Percentiles rank a stretch among this genome's conserved stretches.
These are phyloP conservation scores for Myiozetetes cayanensis DNA, from an alignment of 2,113 vertebrate genomes.

Conservation along the genomic window DNA sequence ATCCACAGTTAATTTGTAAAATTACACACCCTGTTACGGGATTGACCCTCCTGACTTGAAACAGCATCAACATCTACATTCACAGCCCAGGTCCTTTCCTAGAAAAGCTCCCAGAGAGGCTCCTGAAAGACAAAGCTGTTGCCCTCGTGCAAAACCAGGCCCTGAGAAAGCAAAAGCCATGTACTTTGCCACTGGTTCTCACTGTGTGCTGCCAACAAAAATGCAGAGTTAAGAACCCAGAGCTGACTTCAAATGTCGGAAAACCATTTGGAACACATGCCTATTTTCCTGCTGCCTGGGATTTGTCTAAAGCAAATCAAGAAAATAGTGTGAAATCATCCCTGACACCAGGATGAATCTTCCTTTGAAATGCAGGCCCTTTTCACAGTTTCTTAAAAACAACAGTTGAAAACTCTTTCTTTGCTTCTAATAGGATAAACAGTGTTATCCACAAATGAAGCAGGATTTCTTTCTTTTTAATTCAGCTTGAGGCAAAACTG, in stretches of 20 bases:
- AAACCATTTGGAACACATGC: background rate
- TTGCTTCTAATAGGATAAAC: constrained; percentile 12
- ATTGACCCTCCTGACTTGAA: background rate
- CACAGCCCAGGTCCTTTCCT: background rate
- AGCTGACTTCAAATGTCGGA: background rate
- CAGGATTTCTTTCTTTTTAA: background rate
- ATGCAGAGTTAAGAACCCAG: background rate
- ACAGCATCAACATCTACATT: background rate
- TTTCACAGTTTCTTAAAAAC: constrained; percentile 1
- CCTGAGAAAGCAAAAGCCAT: background rate
- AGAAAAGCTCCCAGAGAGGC: background rate
- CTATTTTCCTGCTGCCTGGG: background rate
- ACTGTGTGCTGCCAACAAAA: background rate
- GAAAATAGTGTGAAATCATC: background rate
- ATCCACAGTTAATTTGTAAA: background rate
- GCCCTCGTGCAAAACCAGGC: background rate
- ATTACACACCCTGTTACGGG: background rate
- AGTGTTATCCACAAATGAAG: constrained; percentile 16
- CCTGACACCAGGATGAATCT: background rate
- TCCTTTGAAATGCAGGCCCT: background rate
- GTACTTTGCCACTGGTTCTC: background rate
- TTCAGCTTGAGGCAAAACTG: constrained; percentile 7
- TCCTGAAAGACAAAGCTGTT: background rate
- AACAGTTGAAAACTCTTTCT: background rate
- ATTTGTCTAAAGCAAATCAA: background rate